Percentiles rank a stretch among this genome's conserved stretches.
phyloP scores from a whole-genome alignment of 2,113 vertebrate genomes.

The Podarcis raffonei region DNA sequence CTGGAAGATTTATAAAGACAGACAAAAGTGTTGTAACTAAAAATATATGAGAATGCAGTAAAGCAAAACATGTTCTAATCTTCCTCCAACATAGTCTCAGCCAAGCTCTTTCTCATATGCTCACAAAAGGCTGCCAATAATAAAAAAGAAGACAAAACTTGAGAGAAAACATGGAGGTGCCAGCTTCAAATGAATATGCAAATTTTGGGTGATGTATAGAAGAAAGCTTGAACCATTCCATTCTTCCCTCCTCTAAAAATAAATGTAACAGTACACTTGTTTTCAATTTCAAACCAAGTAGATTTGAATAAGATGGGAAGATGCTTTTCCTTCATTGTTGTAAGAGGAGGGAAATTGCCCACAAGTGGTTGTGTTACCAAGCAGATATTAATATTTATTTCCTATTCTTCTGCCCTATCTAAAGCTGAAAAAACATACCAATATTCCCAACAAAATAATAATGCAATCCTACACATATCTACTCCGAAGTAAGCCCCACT shows the following conservation, averaged over 20 bases:
- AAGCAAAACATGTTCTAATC: conserved; percentile 28
- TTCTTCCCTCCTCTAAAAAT: conserved; percentile 17
- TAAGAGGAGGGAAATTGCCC: conserved; percentile 46
- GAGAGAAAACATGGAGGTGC: conserved; percentile 30
- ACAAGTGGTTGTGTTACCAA: conserved; percentile 55
- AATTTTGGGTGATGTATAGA: conserved; percentile 19
- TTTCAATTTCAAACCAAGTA: conserved; percentile 54
- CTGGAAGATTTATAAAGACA: background rate
- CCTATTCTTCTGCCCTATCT: conserved; percentile 54
- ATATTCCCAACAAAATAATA: conserved; percentile 32
- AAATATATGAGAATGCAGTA: conserved; percentile 1
- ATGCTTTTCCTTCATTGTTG: conserved; percentile 54
- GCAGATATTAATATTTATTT: conserved; percentile 66
- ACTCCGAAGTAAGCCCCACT: background rate
- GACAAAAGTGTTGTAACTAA: background rate
- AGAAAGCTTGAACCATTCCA: background rate
- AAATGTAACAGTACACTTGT: conserved; percentile 31
- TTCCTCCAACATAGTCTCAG: conserved; percentile 35
- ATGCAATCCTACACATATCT: no score
- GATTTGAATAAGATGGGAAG: conserved; percentile 56
- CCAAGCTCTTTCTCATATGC: conserved; percentile 37
- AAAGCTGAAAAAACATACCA: conserved; percentile 52
- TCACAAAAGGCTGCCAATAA: conserved; percentile 38
- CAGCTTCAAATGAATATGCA: conserved; percentile 48
- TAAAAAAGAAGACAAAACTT: background rate